Base-by-base conservation (phyloP, 23 tunicate genomes). In the Phallusia fumigata region DNA sequence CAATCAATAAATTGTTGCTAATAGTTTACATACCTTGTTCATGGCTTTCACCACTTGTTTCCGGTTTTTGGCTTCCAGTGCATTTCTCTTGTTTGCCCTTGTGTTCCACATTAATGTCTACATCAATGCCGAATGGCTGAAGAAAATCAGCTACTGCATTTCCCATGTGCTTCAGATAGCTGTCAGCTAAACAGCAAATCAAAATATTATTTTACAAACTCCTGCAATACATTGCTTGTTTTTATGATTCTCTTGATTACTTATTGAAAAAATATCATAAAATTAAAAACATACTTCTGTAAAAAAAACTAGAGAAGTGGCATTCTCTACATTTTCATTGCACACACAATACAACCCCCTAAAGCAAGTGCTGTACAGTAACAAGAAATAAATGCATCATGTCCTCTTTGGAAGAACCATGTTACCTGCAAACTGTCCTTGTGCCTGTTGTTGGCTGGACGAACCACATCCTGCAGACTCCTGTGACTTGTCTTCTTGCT, bases 91-190 rank as follows among this genome's bases (percentile, higher is more conserved):
- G 28, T 44, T 74, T 30, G 13, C 89, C 89, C 35, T 91, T 82
- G 35, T 86, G 87, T 82, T 87, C 87, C 22, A 92, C 97, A 76
- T 87, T 85, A 0, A 92, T 83, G 65, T 92, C 97, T 31, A 92
- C 97, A 52, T 92, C 97, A 52, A 92, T 80, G 19, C 97, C 97
- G 76, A 92, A 80, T 28, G 97, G 97, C 49, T 84, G 77, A 32
- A 92, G 83, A 74, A 87, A 84, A 35, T 86, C 91, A 58, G 88
- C 86, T 18, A 92, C 97, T 26, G 81, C 86, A 69, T 87, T 80
- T 6, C 97, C 97, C 76, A 92, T 82, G 73, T 75, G 26, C 33
- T 80, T 80, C 11, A 92, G 80, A 65, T 92, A 87, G n/a, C 80
- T 50, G 35, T 84, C 73, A 52, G 58, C 83, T 79, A 40, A 40